Evolutionary conservation across 2,888 invertebrate species (phyloP), one percentile per base, ranked within the genome.

Genomic region (Elysia crispata): DNA sequence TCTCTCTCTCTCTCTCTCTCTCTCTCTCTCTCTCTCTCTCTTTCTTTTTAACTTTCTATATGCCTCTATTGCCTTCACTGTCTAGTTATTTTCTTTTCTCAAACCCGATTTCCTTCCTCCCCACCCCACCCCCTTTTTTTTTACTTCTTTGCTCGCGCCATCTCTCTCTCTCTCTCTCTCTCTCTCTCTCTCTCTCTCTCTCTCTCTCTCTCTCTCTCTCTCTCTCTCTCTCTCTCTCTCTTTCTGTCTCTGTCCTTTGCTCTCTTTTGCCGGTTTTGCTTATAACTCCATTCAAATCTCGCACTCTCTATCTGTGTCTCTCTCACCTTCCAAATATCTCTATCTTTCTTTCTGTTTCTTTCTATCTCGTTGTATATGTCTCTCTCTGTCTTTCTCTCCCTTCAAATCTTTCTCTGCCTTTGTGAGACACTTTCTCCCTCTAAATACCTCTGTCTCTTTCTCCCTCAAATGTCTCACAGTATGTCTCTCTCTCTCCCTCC

Each of bases 221-320:
- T 77, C 33, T 31, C n/a, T 57, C 50, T 69, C 57, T 77, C 31
- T 77, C 54, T 77, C 54, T 28, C 30, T 77, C 77, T 77, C n/a
- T 70, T 57, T 69, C 31, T 77, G 15, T 57, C 31, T 69, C 69
- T 60, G 23, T 77, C 23, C 57, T 60, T 70, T 50, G 50, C 5
- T 33, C 41, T 23, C 5, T 33, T 64, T 23, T 64, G 41, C 41
- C 28, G 25, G 28, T 64, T 64, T 18, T 28, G 15, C 31, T 50
- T 50, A 41, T 28, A 49, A 49, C 18, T 54, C 18, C 31, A 31
- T 11, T 31, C 70, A 3, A 1, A 60, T 60, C 25, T 28, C 67
- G 6, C 28, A 8, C 20, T 67, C 67, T 67, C 30, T 30, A 25
- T 67, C 8, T 67, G 5, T 30, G 25, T 28, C 25, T 8, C 3